These are phyloP conservation scores for Pseudopipra pipra DNA, from an alignment of 2,113 vertebrate genomes.

Conservation along the genomic window DNA sequence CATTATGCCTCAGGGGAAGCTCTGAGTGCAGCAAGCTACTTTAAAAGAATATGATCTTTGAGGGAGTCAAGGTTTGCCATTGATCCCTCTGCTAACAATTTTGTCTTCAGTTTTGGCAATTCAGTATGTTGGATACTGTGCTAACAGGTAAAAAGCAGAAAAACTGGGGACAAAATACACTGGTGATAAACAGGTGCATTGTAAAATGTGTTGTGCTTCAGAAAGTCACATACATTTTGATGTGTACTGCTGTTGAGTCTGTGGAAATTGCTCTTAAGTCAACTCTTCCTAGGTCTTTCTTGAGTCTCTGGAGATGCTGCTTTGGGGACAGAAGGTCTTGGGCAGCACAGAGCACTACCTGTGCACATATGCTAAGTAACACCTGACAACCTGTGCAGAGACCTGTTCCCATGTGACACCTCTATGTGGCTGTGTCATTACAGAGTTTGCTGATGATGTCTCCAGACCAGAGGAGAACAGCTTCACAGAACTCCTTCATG, in stretches of 20 bases:
- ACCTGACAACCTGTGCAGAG: not conserved
- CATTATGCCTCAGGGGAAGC: not conserved
- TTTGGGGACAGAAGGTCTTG: not conserved
- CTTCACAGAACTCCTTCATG: conserved; percentile 35
- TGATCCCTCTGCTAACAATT: not conserved
- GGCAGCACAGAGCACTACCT: not conserved
- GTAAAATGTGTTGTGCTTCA: not conserved
- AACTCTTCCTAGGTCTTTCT: not conserved
- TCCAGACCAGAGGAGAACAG: conserved; percentile 87
- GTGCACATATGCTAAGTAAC: not conserved
- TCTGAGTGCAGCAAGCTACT: not conserved
- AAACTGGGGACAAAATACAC: not conserved
- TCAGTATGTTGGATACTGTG: not conserved
- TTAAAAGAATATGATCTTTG: not conserved
- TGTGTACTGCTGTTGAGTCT: not conserved
- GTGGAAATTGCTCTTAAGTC: not conserved
- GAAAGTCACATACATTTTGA: not conserved
- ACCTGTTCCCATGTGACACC: not conserved
- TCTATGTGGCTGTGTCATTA: not conserved
- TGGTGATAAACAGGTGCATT: not conserved
- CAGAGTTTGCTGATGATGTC: conserved; percentile 88
- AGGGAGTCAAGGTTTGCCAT: not conserved
- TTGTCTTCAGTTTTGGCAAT: not conserved
- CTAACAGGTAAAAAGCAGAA: not conserved
- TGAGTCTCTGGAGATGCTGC: not conserved